Conservation (phyloP, 2,113 vertebrate genomes). For the Laterallus jamaicensis region DNA sequence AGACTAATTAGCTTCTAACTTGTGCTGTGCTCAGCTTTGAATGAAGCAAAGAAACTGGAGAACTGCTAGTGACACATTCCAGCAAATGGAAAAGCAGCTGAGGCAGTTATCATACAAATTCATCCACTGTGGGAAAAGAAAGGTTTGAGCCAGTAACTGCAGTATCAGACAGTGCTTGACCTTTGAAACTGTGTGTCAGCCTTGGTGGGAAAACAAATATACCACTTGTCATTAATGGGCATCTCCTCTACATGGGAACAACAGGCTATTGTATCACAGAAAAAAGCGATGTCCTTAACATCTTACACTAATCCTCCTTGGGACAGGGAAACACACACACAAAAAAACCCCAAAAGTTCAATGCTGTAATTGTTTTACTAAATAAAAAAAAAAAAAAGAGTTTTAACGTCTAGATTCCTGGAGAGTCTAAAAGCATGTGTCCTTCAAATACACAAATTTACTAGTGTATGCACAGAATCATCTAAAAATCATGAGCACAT, state of each 20-base stretch:
- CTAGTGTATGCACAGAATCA: not conserved
- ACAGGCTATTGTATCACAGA: conserved; percentile 59
- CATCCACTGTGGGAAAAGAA: conserved; percentile 68
- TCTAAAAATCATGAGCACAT: not conserved
- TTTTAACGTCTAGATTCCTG: not conserved
- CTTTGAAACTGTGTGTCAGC: conserved; percentile 71
- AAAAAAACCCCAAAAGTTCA: not conserved
- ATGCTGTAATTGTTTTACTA: not conserved
- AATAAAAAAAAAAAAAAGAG: not conserved
- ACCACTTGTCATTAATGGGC: conserved; percentile 59
- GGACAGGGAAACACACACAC: no score
- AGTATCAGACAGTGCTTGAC: conserved; percentile 72
- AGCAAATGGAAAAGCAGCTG: conserved; percentile 64
- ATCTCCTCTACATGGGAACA: conserved; percentile 60
- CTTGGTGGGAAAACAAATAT: conserved; percentile 82
- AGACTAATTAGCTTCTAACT: conserved; percentile 30
- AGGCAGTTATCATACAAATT: conserved; percentile 53
- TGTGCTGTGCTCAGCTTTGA: conserved; percentile 16
- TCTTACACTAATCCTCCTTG: not conserved
- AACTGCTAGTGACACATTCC: conserved; percentile 54
- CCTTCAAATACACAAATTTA: not conserved
- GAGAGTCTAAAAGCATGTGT: not conserved
- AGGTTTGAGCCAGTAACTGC: conserved; percentile 64
- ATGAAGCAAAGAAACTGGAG: conserved; percentile 38
- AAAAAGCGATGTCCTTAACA: conserved; percentile 25